A percentile compares a stretch with the other conserved stretches of the same genome.
Conservation (phyloP, 2,797 vertebrate species). For the Heterohyrax brucei region DNA sequence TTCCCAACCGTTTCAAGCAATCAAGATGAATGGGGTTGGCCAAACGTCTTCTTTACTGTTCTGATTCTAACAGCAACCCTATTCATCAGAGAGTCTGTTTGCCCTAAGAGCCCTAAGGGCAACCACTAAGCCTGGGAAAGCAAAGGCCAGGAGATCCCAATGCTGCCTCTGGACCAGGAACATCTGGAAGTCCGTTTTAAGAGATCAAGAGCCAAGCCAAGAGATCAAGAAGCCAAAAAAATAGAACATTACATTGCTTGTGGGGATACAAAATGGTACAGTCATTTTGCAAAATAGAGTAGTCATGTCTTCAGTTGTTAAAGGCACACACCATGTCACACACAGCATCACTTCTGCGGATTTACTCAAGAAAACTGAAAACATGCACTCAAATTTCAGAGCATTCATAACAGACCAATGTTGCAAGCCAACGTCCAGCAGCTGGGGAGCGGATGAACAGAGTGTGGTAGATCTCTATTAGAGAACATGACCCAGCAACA, state of each 20-base stretch:
- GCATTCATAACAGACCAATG: neutral
- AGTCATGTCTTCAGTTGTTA: neutral
- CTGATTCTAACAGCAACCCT: neutral
- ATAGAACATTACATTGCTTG: neutral
- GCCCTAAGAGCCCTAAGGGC: neutral
- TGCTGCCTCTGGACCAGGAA: neutral
- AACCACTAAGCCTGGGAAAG: neutral
- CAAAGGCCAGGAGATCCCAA: neutral
- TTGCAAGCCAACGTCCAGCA: neutral
- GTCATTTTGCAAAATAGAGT: neutral
- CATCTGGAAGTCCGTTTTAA: neutral
- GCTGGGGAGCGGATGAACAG: neutral
- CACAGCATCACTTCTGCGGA: neutral
- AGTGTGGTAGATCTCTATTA: neutral
- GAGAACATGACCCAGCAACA: neutral
- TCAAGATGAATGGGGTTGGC: neutral
- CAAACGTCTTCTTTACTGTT: neutral
- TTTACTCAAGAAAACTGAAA: neutral
- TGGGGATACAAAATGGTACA: neutral
- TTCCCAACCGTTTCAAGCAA: neutral
- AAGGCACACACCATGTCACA: neutral
- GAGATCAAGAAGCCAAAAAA: too few species aligned
- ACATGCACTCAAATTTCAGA: neutral
- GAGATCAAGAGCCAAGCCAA: neutral
- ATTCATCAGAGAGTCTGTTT: neutral